Conservation (phyloP, 2,113 vertebrate species). For the Seriola aureovittata region DNA sequence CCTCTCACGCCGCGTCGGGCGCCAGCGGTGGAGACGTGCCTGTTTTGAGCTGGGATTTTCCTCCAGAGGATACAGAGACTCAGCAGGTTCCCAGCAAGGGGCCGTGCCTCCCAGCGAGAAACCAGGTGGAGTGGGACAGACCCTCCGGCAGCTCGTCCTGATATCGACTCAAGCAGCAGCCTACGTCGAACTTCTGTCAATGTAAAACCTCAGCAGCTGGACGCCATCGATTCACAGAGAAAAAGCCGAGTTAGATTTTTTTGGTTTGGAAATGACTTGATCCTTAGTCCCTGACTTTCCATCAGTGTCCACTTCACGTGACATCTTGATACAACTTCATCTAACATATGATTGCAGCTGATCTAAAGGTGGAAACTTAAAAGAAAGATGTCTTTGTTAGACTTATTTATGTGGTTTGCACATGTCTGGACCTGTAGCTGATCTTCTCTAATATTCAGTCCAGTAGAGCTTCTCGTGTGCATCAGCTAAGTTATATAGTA, state of each 20-base stretch:
- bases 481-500: conserved; percentile 18
- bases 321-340: background rate
- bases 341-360: background rate
- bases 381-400: background rate
- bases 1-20: background rate
- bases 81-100: conserved; percentile 19
- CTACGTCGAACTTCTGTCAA: background rate
- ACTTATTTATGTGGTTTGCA: conserved; percentile 33
- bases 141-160: conserved; percentile 66
- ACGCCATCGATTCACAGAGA: background rate
- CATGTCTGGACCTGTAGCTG: conserved; percentile 13
- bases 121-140: conserved; percentile 81
- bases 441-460: conserved; percentile 12
- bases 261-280: background rate
- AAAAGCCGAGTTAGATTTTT: background rate
- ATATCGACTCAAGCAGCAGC: conserved; percentile 27
- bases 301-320: background rate
- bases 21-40: background rate
- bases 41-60: background rate
- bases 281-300: background rate
- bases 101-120: conserved; percentile 55
- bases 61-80: conserved; percentile 8
- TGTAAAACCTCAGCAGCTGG: background rate
- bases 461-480: conserved; percentile 26
- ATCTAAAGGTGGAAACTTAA: background rate